A percentile compares a stretch with the other conserved stretches of the same genome.
Conservation (phyloP, 2,113 vertebrate species). For the Urocynchramus pylzowi region DNA sequence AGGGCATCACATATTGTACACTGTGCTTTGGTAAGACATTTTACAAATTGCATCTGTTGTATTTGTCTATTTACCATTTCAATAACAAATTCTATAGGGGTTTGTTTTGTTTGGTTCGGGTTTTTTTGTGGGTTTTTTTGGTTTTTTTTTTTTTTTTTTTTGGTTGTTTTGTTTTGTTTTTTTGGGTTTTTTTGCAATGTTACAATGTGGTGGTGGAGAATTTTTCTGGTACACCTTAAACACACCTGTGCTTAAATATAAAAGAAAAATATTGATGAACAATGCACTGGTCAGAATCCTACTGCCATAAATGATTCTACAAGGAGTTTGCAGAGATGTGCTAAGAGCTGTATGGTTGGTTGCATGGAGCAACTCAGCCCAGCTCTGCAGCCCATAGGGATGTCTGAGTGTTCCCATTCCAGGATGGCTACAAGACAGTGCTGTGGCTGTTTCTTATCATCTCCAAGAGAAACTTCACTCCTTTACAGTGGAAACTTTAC, state of each 20-base stretch:
- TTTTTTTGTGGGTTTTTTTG: too few relatives aligned
- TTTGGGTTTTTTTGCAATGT: neutral
- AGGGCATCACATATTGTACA: constrained; percentile 62
- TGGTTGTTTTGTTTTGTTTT: neutral
- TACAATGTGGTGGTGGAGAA: neutral
- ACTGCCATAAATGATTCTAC: neutral
- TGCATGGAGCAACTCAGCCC: neutral
- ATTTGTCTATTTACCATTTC: neutral
- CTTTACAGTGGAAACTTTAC: neutral
- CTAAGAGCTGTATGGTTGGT: neutral
- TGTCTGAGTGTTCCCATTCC: neutral
- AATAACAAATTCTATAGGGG: neutral
- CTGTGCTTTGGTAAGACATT: constrained; percentile 81
- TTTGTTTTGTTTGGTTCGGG: too few relatives aligned
- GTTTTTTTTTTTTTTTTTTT: neutral
- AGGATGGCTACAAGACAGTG: neutral
- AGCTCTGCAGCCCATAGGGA: too few relatives aligned
- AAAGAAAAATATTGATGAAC: neutral
- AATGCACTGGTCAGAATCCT: neutral
- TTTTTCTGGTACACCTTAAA: neutral
- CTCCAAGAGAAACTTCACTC: neutral
- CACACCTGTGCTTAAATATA: neutral
- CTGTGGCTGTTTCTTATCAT: neutral
- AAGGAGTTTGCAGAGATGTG: neutral
- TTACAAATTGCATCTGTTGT: neutral